Percentiles rank a stretch among this genome's conserved stretches.
phyloP scores from a whole-genome alignment of 2,113 vertebrate genomes.

The Clarias macrocephalus region DNA sequence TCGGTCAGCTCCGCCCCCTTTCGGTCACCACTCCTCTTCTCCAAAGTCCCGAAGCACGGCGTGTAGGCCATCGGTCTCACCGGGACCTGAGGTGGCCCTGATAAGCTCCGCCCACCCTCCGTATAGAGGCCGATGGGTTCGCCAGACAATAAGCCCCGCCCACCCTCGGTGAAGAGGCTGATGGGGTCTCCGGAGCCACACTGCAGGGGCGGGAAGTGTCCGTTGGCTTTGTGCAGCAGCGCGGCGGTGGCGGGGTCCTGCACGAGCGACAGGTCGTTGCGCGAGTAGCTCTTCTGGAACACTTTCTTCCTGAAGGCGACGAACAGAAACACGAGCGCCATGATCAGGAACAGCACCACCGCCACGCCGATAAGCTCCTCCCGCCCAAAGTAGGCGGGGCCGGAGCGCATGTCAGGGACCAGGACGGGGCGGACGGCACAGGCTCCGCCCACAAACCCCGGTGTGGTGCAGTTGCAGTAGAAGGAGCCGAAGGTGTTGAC shows the following conservation, averaged over 20 bases:
- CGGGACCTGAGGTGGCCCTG: slow-evolving; percentile 86
- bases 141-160: slow-evolving; percentile 61
- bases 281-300: slow-evolving; percentile 92
- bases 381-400: slow-evolving; percentile 89
- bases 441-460: slow-evolving; percentile 87
- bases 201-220: slow-evolving; percentile 85
- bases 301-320: slow-evolving; percentile 93
- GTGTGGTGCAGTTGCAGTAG: slow-evolving; percentile 93
- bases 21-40: slow-evolving; percentile 84
- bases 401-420: slow-evolving; percentile 95
- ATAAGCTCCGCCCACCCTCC: slow-evolving; percentile 51
- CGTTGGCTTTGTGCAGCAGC: slow-evolving; percentile 89
- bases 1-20: slow-evolving; percentile 85
- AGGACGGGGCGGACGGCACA: slow-evolving; percentile 88
- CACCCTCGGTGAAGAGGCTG: slow-evolving; percentile 61
- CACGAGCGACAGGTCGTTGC: slow-evolving; percentile 90
- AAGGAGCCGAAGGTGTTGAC: slow-evolving; percentile 93
- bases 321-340: slow-evolving; percentile 85
- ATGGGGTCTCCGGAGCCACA: slow-evolving; percentile 81
- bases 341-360: slow-evolving; percentile 87
- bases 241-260: slow-evolving; percentile 93
- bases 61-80: slow-evolving; percentile 96
- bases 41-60: slow-evolving; percentile 88
- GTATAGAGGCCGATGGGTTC: slow-evolving; percentile 76
- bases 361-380: slow-evolving; percentile 95